Base-by-base conservation (phyloP, 2,888 invertebrate species). In the Tenthredo scrophulariae region DNA sequence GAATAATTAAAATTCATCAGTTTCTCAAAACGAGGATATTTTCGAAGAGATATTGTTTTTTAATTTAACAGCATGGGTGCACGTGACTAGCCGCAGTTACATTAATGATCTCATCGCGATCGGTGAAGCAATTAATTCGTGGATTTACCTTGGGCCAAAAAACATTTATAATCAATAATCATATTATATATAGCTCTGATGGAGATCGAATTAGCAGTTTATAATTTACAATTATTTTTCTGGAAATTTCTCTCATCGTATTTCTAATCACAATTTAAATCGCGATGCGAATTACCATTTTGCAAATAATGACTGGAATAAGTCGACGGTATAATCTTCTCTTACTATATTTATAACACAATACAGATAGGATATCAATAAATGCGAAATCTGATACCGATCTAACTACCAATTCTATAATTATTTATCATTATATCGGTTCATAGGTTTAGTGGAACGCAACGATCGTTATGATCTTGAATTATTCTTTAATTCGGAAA, bases 31-130 rank as follows among this genome's bases (percentile, higher is more conserved):
- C 0, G 0, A 22, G 22, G 58, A 58, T 22, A 65, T 13, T 33
- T 18, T 29, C 33, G 18, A 18, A 6, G 33, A 67, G 33, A 67
- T 33, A 18, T 67, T 67, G 22, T 33, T 67, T 13, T 33, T 18
- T 33, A 33, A 33, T 67, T 67, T 18, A 5, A 67, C 67, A 67
- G 18, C 4, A 18, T 3, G 15, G 2, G 18, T 67, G 6, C 18
- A 6, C 22, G n/a, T n/a, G 7, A n/a, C n/a, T 54, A 54, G 7
- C n/a, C 1, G 26, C 26, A 62, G 62, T 62, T 13, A 26, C 26
- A 62, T 62, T 26, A 62, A 62, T 62, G 22, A 62, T 62, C 62
- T 62, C 62, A 62, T 62, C 3, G 22, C 62, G 62, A 62, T 62
- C 62, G 62, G 26, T 13, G 10, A 13, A n/a, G 54, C n/a, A 54